Evolutionary conservation across 2,113 vertebrate genomes (phyloP), one percentile per base, ranked within the genome.

Genomic region (Heloderma charlesbogerti): DNA sequence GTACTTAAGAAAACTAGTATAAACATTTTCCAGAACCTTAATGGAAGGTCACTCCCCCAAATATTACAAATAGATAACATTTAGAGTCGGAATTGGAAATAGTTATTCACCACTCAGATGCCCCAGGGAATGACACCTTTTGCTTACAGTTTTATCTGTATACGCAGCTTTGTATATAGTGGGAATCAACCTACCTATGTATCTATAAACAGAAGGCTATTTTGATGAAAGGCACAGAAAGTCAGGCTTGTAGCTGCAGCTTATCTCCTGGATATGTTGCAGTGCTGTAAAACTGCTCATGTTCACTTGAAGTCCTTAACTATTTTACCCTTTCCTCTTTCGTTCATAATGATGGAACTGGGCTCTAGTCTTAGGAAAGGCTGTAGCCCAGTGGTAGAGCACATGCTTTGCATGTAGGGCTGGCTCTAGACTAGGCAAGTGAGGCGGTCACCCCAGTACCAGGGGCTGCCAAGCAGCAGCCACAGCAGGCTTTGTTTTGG

Each of bases 271-370:
- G 43, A 69, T 91, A 92, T 54, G 15, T 57, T 63, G 54, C 57
- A 88, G 81, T 91, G 78, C 89, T 92, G n/a, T 66, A 89, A 78
- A 91, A 80, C n/a, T 31, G 60, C 69, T 91, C 60, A 77, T 82
- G 92, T 89, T 84, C 86, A 69, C 92, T 77, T 91, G 80, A 90
- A 67, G 74, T 2, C 92, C 88, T 94, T 51, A 15, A 13, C 87
- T 1, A 84, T n/a, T 87, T n/a, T 63, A 89, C 9, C 37, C 43
- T 81, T 77, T 93, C 81, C 88, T 75, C 16, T 92, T 85, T 63
- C 81, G 0, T 22, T 92, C 22, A 78, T 95, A 40, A 0, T 78
- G 90, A 88, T 88, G 57, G 86, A 89, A 90, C 72, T 54, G 57
- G 88, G 20, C 12, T 12, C 37, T 86, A 51, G 81, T 66, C 84